Conservation (phyloP, 2,888 invertebrate genomes). For the Apantesis nais region DNA sequence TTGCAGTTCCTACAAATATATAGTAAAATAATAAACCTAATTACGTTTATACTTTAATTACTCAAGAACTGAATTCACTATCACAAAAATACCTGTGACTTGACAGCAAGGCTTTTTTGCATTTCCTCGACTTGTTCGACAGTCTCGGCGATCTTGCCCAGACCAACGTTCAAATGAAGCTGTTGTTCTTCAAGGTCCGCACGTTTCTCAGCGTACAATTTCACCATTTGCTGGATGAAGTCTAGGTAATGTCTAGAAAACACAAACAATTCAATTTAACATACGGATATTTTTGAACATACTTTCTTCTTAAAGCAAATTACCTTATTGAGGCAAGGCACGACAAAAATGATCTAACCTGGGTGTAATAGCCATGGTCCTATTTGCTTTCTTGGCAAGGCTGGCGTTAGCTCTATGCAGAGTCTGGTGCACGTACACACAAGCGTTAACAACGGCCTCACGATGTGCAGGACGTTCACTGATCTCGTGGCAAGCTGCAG, state of each 20-base stretch:
- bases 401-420: conserved; percentile 97
- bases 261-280: background rate
- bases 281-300: background rate
- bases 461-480: conserved; percentile 92
- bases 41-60: too few species aligned
- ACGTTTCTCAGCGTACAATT: conserved; percentile 98
- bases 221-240: conserved; percentile 99
- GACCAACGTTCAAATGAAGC: conserved; percentile 98
- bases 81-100: conserved; percentile 88
- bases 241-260: conserved; percentile 94
- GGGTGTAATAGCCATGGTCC: conserved; percentile 99
- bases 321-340: background rate
- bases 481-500: conserved; percentile 92
- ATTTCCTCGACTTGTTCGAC: conserved; percentile 99
- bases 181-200: conserved; percentile 99
- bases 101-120: conserved; percentile 99
- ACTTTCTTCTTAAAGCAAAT: background rate
- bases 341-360: conserved; percentile 67
- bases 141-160: conserved; percentile 99
- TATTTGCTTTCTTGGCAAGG: conserved; percentile 95
- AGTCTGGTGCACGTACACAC: conserved; percentile 99
- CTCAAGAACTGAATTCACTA: background rate
- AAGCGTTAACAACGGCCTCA: conserved; percentile 99
- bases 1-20: conserved; percentile 89
- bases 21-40: background rate